These are phyloP conservation scores for Troides oblongomaculatus DNA, from an alignment of 2,888 invertebrate genomes.

Conservation along the genomic window DNA sequence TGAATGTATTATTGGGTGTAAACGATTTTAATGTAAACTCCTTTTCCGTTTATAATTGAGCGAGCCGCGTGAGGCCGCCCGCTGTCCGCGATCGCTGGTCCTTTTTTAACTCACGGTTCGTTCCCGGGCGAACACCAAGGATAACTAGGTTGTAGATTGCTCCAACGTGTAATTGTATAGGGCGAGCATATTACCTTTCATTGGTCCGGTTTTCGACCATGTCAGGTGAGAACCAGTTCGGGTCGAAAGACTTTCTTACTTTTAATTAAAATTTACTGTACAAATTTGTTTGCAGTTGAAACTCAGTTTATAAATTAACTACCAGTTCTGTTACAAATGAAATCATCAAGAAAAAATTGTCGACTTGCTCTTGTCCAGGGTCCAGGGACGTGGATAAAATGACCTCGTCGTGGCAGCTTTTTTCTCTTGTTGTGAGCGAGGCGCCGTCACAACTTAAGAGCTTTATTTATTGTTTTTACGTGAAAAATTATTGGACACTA, in stretches of 20 bases:
- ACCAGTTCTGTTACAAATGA: no score
- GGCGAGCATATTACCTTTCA: constrained; percentile 13
- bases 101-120: constrained; percentile 7
- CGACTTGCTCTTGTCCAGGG: no score
- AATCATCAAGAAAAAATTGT: no score
- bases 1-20: constrained; percentile 31
- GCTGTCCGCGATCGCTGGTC: not conserved
- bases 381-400: no score
- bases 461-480: no score
- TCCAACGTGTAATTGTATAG: constrained; percentile 18
- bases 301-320: no score
- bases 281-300: no score
- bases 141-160: constrained; percentile 17
- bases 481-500: no score
- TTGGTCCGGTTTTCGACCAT: constrained; percentile 19
- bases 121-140: constrained; percentile 27
- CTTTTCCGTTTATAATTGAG: constrained; percentile 14
- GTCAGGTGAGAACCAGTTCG: constrained; percentile 17
- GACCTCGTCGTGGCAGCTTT: no score
- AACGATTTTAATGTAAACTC: constrained; percentile 30
- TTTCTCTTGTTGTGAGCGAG: no score
- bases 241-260: constrained; percentile 1
- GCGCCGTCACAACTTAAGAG: no score
- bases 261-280: constrained; percentile 1
- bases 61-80: constrained; percentile 18